These are phyloP conservation scores for Chrysemys picta DNA, from an alignment of 2,113 vertebrate species.

Conservation along the genomic window DNA sequence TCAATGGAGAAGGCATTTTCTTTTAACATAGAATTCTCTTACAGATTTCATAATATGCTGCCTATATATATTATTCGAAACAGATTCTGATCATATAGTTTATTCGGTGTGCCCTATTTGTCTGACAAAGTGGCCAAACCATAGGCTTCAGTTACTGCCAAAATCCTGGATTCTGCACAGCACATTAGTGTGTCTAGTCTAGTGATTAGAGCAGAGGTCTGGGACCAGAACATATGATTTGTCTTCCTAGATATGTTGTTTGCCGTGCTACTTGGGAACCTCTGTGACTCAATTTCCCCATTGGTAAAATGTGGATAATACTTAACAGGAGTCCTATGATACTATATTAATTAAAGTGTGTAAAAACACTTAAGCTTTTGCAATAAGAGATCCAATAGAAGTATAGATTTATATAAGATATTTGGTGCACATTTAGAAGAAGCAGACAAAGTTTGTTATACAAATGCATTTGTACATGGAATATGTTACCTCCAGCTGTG, in stretches of 20 bases:
- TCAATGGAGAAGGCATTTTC: background rate
- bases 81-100: background rate
- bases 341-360: background rate
- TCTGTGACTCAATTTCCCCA: background rate
- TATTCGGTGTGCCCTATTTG: background rate
- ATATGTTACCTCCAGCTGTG: background rate
- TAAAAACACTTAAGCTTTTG: background rate
- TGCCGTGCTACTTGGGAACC: background rate
- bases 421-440: background rate
- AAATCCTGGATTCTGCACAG: background rate
- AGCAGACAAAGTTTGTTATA: slow-evolving; percentile 9
- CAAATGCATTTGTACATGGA: background rate
- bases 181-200: background rate
- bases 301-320: background rate
- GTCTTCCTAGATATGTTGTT: background rate
- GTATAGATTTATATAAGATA: background rate
- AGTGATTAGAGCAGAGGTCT: background rate
- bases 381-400: background rate
- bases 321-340: background rate
- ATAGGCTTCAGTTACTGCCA: background rate
- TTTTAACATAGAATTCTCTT: background rate
- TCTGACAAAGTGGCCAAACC: background rate
- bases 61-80: background rate
- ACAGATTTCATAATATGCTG: background rate
- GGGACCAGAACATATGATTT: background rate